Conservation (phyloP, 2,797 vertebrate species). For the Neostethus bicornis region DNA sequence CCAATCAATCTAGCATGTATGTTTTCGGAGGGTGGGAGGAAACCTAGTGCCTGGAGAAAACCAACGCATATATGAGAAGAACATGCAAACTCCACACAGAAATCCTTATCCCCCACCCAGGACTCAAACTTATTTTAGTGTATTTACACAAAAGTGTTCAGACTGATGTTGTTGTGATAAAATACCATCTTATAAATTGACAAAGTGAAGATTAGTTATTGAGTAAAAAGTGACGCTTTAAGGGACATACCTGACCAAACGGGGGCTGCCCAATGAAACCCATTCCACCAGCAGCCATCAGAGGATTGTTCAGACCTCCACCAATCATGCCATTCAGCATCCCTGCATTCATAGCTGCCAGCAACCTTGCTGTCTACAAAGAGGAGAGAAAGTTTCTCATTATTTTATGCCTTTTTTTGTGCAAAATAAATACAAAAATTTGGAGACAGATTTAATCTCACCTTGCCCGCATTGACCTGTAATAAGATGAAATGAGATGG, state of each 20-base stretch:
- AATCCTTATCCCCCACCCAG: no score
- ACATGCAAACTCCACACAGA: no score
- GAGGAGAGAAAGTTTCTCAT: not conserved
- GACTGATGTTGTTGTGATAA: no score
- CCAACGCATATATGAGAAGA: no score
- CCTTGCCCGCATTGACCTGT: constrained; percentile 72
- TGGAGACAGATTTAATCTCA: constrained; percentile 32
- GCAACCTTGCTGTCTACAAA: constrained; percentile 48
- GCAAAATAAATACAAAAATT: not conserved
- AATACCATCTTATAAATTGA: no score
- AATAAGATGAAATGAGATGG: constrained; percentile 29
- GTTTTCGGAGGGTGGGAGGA: no score
- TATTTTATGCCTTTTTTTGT: not conserved
- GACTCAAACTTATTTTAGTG: no score
- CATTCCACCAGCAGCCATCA: constrained; percentile 50
- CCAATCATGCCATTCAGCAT: constrained; percentile 51
- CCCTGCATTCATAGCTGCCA: constrained; percentile 57
- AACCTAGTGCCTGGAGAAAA: no score
- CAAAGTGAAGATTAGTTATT: not conserved
- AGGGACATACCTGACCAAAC: constrained; percentile 64
- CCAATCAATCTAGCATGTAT: no score
- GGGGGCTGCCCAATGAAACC: constrained; percentile 63
- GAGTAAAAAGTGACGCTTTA: not conserved
- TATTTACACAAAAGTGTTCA: no score
- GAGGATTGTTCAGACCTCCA: constrained; percentile 60